Evolutionary conservation across 35 echinoderm and acorn worm species (phyloP).

Genomic region (Apostichopus californicus): DNA sequence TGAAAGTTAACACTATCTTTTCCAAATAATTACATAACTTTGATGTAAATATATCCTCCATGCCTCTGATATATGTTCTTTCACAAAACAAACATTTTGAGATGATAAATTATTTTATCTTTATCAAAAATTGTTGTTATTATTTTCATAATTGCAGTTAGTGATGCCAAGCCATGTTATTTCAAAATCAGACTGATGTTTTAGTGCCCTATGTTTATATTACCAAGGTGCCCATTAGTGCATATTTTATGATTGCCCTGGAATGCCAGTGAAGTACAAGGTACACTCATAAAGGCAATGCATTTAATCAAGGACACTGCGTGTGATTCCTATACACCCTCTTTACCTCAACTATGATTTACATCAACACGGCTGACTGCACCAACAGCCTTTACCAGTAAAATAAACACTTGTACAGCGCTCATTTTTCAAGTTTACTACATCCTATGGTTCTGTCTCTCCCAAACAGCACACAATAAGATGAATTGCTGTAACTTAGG

Average conservation of each 20-base stretch:
- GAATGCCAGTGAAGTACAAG: constrained; percentile 1
- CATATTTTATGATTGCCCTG: constrained; percentile 13
- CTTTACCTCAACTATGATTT: constrained; percentile 10
- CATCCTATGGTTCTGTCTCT: background rate
- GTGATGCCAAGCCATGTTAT: too few species aligned
- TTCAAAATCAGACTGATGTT: too few species aligned
- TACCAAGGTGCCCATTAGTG: background rate
- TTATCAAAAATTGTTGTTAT: too few species aligned
- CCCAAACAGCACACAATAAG: background rate
- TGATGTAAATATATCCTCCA: too few species aligned
- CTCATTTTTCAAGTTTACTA: constrained; percentile 9
- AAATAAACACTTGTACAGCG: background rate
- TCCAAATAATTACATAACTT: too few species aligned
- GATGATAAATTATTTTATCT: too few species aligned
- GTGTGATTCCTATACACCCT: background rate
- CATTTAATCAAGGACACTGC: background rate
- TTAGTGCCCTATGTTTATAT: too few species aligned
- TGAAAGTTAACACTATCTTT: too few species aligned
- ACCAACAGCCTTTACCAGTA: background rate
- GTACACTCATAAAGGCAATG: background rate
- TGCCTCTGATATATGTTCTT: too few species aligned
- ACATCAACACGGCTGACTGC: background rate
- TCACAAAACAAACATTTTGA: too few species aligned
- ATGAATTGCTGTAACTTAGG: background rate
- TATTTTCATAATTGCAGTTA: too few species aligned